phyloP scores from a whole-genome alignment of 2,797 vertebrate genomes.

The Myotis planiceps region DNA sequence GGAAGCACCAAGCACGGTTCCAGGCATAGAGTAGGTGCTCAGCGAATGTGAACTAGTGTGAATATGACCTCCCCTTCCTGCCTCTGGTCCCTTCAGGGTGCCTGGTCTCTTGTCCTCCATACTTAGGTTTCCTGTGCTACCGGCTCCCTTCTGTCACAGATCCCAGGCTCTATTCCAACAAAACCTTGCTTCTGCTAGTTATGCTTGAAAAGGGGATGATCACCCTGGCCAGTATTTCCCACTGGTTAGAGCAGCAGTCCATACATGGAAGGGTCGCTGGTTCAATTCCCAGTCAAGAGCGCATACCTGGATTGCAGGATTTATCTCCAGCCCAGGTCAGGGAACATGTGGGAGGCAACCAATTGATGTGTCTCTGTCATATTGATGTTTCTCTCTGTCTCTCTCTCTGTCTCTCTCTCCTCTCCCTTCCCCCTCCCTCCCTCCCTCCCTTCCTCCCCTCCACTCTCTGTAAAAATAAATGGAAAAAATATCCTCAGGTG shows the following conservation, averaged over 20 bases:
- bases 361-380: background rate
- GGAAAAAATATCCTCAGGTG: too few relatives aligned
- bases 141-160: background rate
- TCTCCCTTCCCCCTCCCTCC: too few relatives aligned
- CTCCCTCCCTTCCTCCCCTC: too few relatives aligned
- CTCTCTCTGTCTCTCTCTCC: too few relatives aligned
- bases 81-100: background rate
- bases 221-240: background rate
- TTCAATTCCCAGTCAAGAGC: background rate
- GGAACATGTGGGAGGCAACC: background rate
- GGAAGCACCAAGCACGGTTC: background rate
- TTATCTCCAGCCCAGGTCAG: background rate
- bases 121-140: background rate
- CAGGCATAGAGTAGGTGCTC: background rate
- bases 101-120: background rate
- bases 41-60: background rate
- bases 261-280: background rate
- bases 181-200: background rate
- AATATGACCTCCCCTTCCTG: background rate
- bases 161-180: background rate
- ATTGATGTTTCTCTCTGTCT: too few relatives aligned
- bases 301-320: background rate
- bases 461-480: too few relatives aligned
- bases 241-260: background rate
- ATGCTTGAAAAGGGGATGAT: background rate